A percentile compares a stretch with the other conserved stretches of the same genome.
These are phyloP conservation scores for Portunus trituberculatus DNA, from an alignment of 1,140 invertebrate species.

Conservation along the genomic window DNA sequence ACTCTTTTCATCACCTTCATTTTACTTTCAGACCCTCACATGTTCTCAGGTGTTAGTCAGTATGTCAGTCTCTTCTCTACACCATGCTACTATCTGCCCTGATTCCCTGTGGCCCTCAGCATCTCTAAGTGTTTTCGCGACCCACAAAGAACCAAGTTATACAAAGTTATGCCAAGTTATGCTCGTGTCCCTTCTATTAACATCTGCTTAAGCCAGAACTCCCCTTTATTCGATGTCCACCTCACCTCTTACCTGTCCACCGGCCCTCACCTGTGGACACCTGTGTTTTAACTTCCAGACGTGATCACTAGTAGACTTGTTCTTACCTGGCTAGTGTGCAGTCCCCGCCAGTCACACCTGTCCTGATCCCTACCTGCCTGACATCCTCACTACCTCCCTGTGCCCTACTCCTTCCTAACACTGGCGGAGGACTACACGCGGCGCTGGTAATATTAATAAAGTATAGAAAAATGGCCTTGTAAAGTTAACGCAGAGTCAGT, in stretches of 20 bases:
- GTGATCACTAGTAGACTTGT: not conserved
- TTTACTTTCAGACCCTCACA: too few species aligned
- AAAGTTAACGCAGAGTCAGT: not conserved
- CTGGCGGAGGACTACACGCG: not conserved
- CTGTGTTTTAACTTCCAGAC: not conserved
- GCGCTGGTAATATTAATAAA: not conserved
- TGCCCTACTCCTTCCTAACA: not conserved
- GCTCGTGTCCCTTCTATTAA: not conserved
- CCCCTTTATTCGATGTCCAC: not conserved
- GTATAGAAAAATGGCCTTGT: not conserved
- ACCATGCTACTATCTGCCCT: too few species aligned
- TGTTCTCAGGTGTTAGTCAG: too few species aligned
- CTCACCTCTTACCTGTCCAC: not conserved
- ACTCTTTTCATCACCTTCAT: too few species aligned
- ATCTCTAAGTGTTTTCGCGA: too few species aligned
- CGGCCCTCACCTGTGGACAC: not conserved
- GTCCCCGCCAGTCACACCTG: not conserved
- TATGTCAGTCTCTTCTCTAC: too few species aligned
- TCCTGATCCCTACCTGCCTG: not conserved
- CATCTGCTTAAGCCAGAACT: not conserved
- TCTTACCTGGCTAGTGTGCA: not conserved
- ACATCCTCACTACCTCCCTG: not conserved
- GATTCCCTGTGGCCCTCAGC: too few species aligned
- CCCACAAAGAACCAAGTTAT: not conserved
- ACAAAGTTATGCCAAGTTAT: not conserved